These are phyloP conservation scores for Protodeltote pygarga DNA, from an alignment of 2,888 invertebrate genomes.

Conservation along the genomic window DNA sequence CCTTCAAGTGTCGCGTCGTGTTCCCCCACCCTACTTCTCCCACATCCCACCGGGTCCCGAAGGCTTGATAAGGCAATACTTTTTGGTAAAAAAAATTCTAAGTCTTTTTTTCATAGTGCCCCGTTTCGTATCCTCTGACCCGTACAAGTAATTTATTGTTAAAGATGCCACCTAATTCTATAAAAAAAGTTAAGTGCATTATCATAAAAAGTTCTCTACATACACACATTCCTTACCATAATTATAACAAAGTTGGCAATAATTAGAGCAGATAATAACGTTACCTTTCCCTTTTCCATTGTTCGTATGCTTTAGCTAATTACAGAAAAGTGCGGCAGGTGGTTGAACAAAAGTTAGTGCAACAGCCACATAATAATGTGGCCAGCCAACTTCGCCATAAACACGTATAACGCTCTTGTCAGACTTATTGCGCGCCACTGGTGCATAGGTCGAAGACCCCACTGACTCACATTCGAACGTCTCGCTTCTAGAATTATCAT, in stretches of 20 bases:
- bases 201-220: not conserved
- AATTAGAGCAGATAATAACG: conserved; percentile 21
- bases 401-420: conserved; percentile 35
- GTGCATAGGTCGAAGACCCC: conserved; percentile 50
- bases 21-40: no score
- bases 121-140: no score
- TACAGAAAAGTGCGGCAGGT: conserved; percentile 49
- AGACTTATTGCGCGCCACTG: conserved; percentile 39
- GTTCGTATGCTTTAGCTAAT: conserved; percentile 36
- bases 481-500: conserved; percentile 33
- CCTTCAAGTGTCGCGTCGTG: no score
- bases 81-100: no score
- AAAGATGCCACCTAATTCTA: no score
- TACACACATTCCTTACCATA: conserved; percentile 10
- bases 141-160: no score
- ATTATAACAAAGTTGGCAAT: conserved; percentile 15
- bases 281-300: conserved; percentile 35
- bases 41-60: no score
- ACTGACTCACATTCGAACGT: conserved; percentile 46
- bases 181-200: not conserved
- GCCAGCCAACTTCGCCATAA: conserved; percentile 35
- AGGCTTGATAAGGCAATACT: no score
- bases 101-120: no score
- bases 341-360: conserved; percentile 38
- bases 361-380: conserved; percentile 40